phyloP scores from a whole-genome alignment of 2,113 vertebrate genomes.

The Oncorhynchus gorbuscha region DNA sequence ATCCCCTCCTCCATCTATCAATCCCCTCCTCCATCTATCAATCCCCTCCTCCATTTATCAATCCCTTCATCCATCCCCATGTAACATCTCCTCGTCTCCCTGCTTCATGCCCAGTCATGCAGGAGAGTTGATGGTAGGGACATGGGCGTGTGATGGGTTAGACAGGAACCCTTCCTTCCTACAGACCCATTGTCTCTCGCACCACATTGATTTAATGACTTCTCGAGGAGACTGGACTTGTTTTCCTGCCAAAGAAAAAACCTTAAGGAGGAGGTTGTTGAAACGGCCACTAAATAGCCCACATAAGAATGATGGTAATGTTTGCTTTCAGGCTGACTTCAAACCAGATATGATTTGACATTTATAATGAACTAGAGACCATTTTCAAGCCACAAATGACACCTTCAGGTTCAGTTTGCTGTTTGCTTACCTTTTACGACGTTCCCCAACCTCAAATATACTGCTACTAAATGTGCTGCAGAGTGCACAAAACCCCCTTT shows the following conservation, averaged over 20 bases:
- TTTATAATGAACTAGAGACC: neutral
- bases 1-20: no score
- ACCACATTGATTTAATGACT: no score
- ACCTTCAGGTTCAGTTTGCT: neutral
- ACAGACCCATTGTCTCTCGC: no score
- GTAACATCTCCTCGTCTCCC: no score
- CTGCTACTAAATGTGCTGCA: neutral
- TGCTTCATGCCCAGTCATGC: no score
- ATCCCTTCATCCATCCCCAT: neutral
- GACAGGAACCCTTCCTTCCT: no score
- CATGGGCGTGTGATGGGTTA: neutral
- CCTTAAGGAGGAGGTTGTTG: no score
- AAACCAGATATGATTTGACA: neutral
- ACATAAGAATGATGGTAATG: no score
- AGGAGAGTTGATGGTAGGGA: no score
- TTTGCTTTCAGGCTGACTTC: neutral
- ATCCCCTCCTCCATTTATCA: neutral
- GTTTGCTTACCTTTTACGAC: neutral
- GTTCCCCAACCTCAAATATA: neutral
- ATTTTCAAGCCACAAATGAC: neutral
- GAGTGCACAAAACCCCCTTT: neutral
- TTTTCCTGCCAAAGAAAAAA: no score
- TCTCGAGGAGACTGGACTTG: no score
- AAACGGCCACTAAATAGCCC: no score
- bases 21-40: neutral